phyloP scores from a whole-genome alignment of 37 sponge, comb jelly and placozoan genomes.

The Corticium candelabrum region DNA sequence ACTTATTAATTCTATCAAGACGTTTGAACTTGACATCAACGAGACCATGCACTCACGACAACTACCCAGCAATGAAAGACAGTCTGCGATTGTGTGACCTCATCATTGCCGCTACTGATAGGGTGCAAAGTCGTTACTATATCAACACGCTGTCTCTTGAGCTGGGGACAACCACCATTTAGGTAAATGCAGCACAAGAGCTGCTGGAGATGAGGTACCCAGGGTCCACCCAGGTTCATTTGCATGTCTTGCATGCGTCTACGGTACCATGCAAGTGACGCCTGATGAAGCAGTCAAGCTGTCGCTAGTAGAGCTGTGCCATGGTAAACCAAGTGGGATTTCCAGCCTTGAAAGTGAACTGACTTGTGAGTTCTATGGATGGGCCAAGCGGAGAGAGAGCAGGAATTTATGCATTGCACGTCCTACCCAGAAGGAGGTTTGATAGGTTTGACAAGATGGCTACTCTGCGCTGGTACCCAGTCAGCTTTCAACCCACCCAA shows the following conservation, averaged over 20 bases:
- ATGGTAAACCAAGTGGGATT: neutral
- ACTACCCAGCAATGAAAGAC: neutral
- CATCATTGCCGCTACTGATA: neutral
- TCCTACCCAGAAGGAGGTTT: neutral
- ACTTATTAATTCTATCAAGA: neutral
- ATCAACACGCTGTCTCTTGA: neutral
- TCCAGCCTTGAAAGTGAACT: neutral
- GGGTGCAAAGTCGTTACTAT: neutral
- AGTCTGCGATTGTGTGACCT: neutral
- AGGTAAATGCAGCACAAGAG: slow-evolving; percentile 2
- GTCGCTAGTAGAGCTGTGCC: neutral
- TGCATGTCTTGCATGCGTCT: neutral
- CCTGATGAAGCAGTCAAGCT: neutral
- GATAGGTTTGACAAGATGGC: neutral
- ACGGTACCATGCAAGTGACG: neutral
- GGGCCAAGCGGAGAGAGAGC: neutral
- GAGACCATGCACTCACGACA: neutral
- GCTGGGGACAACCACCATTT: neutral
- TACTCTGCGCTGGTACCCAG: neutral
- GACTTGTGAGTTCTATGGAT: neutral
- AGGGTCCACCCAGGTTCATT: neutral
- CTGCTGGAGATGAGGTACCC: neutral
- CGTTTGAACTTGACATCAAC: neutral
- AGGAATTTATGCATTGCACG: neutral
- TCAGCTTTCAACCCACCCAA: neutral